Conservation (phyloP, 1,140 invertebrate species). For the Ectropis grisescens region DNA sequence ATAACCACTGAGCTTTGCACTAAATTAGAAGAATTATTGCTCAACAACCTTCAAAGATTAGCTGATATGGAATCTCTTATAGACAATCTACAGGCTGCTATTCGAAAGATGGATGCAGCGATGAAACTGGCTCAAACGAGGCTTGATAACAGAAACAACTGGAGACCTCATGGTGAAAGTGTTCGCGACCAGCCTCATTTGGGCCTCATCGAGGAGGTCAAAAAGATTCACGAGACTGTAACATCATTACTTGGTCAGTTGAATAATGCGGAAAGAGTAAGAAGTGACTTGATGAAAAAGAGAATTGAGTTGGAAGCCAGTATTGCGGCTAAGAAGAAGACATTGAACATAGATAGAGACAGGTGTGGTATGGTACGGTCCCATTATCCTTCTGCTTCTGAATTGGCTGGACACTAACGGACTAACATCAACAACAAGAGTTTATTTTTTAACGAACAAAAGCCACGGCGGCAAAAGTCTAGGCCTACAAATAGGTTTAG, state of each 20-base stretch:
- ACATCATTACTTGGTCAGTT: slow-evolving; percentile 68
- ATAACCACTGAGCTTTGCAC: slow-evolving; percentile 76
- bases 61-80: slow-evolving; percentile 80
- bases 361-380: slow-evolving; percentile 76
- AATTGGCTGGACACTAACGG: slow-evolving; percentile 72
- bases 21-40: slow-evolving; percentile 77
- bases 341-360: slow-evolving; percentile 78
- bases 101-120: slow-evolving; percentile 76
- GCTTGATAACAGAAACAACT: slow-evolving; percentile 76
- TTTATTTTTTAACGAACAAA: too few species aligned
- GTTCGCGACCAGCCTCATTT: slow-evolving; percentile 79
- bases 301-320: slow-evolving; percentile 76
- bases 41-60: slow-evolving; percentile 72
- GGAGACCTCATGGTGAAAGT: slow-evolving; percentile 77
- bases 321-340: slow-evolving; percentile 80
- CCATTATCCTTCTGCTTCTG: slow-evolving; percentile 77
- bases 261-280: slow-evolving; percentile 71
- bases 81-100: slow-evolving; percentile 71
- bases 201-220: slow-evolving; percentile 81
- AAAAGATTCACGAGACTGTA: slow-evolving; percentile 75
- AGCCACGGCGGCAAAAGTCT: too few species aligned
- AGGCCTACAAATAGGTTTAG: too few species aligned
- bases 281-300: slow-evolving; percentile 72
- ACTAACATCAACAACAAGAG: too few species aligned
- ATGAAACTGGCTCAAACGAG: slow-evolving; percentile 86